Evolutionary conservation across 2,888 invertebrate species (phyloP).

Genomic region (Chrysina gloriosa): DNA sequence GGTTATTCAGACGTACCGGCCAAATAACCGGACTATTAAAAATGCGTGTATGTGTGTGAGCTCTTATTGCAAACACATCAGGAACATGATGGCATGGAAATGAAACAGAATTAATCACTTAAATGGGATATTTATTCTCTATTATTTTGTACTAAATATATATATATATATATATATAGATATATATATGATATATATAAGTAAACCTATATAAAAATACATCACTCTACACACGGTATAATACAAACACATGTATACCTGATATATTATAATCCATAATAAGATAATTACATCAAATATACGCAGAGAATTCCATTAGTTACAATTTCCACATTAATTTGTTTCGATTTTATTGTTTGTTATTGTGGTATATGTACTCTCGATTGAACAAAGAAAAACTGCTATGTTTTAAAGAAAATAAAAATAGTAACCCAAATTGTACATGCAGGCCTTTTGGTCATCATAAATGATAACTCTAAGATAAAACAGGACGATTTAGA

Average conservation of each 20-base stretch:
- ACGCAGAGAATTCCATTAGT: constrained; percentile 30
- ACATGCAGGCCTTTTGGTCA: constrained; percentile 21
- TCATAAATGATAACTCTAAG: too few relatives aligned
- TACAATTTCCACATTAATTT: constrained; percentile 23
- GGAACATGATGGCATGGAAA: too few relatives aligned
- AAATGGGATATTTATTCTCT: constrained; percentile 43
- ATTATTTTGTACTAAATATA: constrained; percentile 65
- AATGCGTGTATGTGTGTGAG: too few relatives aligned
- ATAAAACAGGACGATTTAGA: constrained; percentile 1
- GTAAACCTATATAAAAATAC: constrained; percentile 67
- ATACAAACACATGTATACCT: constrained; percentile 54
- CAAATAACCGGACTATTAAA: too few relatives aligned
- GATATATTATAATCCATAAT: constrained; percentile 38
- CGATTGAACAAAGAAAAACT: constrained; percentile 20
- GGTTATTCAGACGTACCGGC: too few relatives aligned
- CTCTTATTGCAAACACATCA: too few relatives aligned
- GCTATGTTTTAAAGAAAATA: constrained; percentile 3
- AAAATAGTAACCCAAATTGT: not conserved
- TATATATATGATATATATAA: too few relatives aligned
- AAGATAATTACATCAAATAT: constrained; percentile 38
- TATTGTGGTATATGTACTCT: constrained; percentile 11
- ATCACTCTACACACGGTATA: constrained; percentile 64
- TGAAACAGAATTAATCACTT: constrained; percentile 14
- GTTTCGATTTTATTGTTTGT: constrained; percentile 3
- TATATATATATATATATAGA: too few relatives aligned